Conservation (phyloP, 2,113 vertebrate species). For the Podarcis raffonei region DNA sequence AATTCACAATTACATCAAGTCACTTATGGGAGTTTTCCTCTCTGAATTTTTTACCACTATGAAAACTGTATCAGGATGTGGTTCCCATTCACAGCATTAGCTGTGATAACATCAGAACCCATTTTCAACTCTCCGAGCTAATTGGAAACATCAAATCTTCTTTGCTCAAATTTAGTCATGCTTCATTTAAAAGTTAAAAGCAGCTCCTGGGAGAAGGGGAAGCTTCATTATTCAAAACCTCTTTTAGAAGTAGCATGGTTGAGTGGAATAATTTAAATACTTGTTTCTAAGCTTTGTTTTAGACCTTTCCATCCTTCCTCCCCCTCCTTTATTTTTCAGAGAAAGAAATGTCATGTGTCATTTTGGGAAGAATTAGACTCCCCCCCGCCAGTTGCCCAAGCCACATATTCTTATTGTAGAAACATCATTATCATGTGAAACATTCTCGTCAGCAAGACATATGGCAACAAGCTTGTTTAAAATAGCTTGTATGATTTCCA, state of each 20-base stretch:
- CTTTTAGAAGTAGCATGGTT: slow-evolving; percentile 48
- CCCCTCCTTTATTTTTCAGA: slow-evolving; percentile 38
- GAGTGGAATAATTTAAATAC: slow-evolving; percentile 50
- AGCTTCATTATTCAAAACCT: slow-evolving; percentile 45
- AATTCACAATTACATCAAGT: slow-evolving; percentile 24
- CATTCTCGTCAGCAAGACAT: slow-evolving; percentile 28
- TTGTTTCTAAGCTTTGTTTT: slow-evolving; percentile 38
- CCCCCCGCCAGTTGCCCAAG: slow-evolving; percentile 28
- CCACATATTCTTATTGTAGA: not conserved
- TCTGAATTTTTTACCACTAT: slow-evolving; percentile 24
- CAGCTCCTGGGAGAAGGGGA: slow-evolving; percentile 44
- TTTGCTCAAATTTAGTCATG: slow-evolving; percentile 68
- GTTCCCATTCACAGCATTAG: slow-evolving; percentile 39
- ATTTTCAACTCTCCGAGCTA: slow-evolving; percentile 67
- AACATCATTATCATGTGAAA: slow-evolving; percentile 16
- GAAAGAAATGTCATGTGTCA: slow-evolving; percentile 12
- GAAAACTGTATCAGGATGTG: slow-evolving; percentile 1
- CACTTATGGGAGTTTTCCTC: slow-evolving; percentile 31
- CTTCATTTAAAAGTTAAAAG: slow-evolving; percentile 66
- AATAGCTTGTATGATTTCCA: slow-evolving; percentile 23
- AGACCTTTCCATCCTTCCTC: not conserved
- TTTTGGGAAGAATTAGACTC: not conserved
- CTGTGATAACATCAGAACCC: slow-evolving; percentile 40
- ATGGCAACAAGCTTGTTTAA: not conserved
- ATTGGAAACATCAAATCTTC: slow-evolving; percentile 78